Percentiles rank a stretch among this genome's conserved stretches.
phyloP scores from a whole-genome alignment of 2,797 vertebrate species.

The Ara ararauna region DNA sequence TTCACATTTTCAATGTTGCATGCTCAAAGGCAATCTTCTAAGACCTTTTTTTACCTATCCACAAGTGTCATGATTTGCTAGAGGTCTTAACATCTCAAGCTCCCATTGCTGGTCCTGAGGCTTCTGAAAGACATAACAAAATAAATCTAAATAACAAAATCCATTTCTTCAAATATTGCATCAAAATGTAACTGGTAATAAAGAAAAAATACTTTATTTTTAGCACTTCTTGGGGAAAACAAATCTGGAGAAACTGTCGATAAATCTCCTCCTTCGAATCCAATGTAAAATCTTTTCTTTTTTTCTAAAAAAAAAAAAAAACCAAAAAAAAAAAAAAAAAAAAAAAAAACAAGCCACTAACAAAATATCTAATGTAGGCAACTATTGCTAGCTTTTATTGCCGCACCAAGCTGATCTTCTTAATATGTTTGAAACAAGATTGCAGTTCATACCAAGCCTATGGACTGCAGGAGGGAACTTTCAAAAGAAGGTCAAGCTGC shows the following conservation, averaged over 20 bases:
- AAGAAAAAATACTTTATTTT: not conserved
- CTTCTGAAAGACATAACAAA: not conserved
- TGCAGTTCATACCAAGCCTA: not conserved
- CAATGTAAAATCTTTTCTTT: not conserved
- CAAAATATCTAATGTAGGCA: not conserved
- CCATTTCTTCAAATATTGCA: not conserved
- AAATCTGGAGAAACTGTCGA: not conserved
- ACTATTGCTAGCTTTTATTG: not conserved
- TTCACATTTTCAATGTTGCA: not conserved
- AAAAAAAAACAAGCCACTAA: not conserved
- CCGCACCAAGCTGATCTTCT: not conserved
- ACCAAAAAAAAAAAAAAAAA: not conserved
- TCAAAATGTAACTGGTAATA: not conserved
- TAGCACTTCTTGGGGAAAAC: constrained; percentile 15
- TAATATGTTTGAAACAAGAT: not conserved
- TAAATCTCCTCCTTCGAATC: not conserved
- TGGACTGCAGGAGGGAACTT: constrained; percentile 1
- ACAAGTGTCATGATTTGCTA: not conserved
- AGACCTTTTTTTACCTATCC: not conserved
- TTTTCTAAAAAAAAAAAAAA: not conserved
- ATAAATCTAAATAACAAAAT: not conserved
- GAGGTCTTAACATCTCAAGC: not conserved
- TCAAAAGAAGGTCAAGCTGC: constrained; percentile 26
- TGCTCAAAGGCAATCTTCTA: not conserved
- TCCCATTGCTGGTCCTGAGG: not conserved